Conservation (phyloP, 2,797 vertebrate genomes). For the Argyrosomus regius region DNA sequence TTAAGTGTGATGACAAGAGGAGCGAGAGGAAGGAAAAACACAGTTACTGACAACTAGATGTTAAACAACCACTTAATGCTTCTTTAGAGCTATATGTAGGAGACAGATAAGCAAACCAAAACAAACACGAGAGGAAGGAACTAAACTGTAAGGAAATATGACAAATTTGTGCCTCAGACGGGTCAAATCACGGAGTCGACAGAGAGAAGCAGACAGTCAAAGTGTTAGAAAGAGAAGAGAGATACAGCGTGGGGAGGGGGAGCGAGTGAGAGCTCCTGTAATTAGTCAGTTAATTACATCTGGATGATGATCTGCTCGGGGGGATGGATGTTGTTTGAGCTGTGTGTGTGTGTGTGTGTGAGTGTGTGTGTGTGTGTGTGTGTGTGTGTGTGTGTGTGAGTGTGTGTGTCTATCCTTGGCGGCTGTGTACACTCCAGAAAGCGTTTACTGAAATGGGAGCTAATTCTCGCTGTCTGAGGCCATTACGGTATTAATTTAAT, state of each 20-base stretch:
- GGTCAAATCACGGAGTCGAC: conserved; percentile 45
- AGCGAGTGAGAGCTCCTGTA: conserved; percentile 83
- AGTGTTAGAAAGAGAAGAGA: conserved; percentile 58
- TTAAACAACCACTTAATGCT: conserved; percentile 45
- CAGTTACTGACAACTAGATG: conserved; percentile 12
- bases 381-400: conserved; percentile 59
- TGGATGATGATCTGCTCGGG: conserved; percentile 97
- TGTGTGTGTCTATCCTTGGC: conserved; percentile 86
- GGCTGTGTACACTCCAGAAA: conserved; percentile 98
- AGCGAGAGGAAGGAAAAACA: conserved; percentile 49
- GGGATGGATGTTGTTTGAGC: conserved; percentile 90
- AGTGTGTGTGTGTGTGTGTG: conserved; percentile 55
- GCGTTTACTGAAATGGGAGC: conserved; percentile 99
- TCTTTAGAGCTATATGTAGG: background rate
- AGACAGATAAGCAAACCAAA: conserved; percentile 22
- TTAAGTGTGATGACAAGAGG: conserved; percentile 73
- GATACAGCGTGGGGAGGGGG: conserved; percentile 54
- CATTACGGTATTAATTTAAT: conserved; percentile 99
- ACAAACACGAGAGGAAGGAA: conserved; percentile 24
- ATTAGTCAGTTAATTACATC: conserved; percentile 99
- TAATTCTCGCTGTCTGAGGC: conserved; percentile 99
- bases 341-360: conserved; percentile 52
- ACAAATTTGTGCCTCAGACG: conserved; percentile 8
- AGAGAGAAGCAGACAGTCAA: conserved; percentile 50
- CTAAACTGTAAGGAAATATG: conserved; percentile 32